phyloP scores from a whole-genome alignment of 2,888 invertebrate genomes.

The Strigamia maritima region DNA sequence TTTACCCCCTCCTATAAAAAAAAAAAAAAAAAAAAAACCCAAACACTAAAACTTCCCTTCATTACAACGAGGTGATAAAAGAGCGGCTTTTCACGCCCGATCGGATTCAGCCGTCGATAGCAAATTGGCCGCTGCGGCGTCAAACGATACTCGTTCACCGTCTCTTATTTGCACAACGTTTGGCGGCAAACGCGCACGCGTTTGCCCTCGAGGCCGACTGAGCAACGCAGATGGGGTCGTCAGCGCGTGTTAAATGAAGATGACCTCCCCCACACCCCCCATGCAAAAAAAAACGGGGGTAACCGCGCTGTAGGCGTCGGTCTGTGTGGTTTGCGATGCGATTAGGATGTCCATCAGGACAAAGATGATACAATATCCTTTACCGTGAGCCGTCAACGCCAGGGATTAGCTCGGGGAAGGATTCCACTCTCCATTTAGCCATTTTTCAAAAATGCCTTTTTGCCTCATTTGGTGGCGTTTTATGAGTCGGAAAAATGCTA shows the following conservation, averaged over 20 bases:
- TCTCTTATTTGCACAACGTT: neutral
- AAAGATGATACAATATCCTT: neutral
- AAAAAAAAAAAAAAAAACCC: neutral
- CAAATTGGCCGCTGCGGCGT: slow-evolving; percentile 18
- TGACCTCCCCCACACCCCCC: neutral
- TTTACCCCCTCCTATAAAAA: too few species aligned
- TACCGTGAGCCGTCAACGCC: neutral
- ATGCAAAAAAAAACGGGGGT: neutral
- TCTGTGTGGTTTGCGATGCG: neutral
- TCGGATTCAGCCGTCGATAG: neutral
- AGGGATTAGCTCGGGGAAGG: neutral
- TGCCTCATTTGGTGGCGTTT: neutral
- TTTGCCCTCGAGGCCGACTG: neutral
- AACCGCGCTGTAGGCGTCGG: neutral
- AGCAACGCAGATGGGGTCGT: neutral
- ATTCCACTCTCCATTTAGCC: neutral
- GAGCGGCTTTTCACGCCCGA: slow-evolving; percentile 28
- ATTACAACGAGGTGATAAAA: neutral
- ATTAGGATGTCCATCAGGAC: neutral
- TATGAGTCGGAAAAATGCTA: neutral
- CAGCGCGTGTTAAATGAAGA: neutral
- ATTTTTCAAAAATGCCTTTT: neutral
- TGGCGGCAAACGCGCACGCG: neutral
- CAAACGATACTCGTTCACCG: slow-evolving; percentile 1
- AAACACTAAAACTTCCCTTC: neutral